Conservation (phyloP, 2,797 vertebrate genomes). For the Cetoscarus ocellatus region DNA sequence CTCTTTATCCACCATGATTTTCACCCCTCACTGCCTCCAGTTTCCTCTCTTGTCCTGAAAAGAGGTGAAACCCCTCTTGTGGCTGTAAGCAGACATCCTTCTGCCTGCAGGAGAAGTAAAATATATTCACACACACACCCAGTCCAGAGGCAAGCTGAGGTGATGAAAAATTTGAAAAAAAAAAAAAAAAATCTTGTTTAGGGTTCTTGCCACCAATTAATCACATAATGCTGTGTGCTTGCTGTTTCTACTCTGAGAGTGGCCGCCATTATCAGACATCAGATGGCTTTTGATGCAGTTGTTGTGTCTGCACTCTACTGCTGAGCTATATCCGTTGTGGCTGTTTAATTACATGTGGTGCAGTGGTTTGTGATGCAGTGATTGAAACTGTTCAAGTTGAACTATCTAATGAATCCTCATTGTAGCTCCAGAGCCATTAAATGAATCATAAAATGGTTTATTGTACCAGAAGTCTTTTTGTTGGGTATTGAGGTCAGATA, state of each 20-base stretch:
- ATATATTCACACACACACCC: slow-evolving; percentile 22
- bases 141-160: slow-evolving; percentile 5
- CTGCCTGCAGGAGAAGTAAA: slow-evolving; percentile 25
- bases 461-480: neutral
- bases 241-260: slow-evolving; percentile 1
- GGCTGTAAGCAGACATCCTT: slow-evolving; percentile 32
- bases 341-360: slow-evolving; percentile 13
- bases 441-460: slow-evolving; percentile 1
- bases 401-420: slow-evolving; percentile 1
- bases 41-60: slow-evolving; percentile 35
- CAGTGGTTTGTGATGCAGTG: slow-evolving; percentile 14
- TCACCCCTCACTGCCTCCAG: slow-evolving; percentile 22
- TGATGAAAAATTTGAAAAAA: neutral
- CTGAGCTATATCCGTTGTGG: neutral
- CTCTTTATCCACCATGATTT: slow-evolving; percentile 48
- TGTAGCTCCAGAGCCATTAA: slow-evolving; percentile 4
- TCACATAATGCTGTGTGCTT: neutral
- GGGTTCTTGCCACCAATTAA: neutral
- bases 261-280: neutral
- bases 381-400: slow-evolving; percentile 10
- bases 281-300: slow-evolving; percentile 10
- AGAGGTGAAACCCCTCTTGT: slow-evolving; percentile 28
- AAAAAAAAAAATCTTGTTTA: neutral
- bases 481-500: neutral
- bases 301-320: neutral